phyloP scores from a whole-genome alignment of 2,888 invertebrate genomes.

The Cantharis rustica region DNA sequence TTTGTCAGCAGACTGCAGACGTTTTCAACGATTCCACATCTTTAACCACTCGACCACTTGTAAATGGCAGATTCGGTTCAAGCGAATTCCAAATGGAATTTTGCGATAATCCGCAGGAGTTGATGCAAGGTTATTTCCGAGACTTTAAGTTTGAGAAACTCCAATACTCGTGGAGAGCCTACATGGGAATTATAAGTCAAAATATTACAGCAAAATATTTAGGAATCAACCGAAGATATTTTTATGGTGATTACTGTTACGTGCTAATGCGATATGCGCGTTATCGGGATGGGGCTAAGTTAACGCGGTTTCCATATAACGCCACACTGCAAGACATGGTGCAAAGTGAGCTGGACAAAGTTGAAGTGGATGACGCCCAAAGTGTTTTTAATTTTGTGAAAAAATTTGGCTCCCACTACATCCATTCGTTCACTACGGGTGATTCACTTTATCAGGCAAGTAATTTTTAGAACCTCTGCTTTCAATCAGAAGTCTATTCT shows the following conservation, averaged over 20 bases:
- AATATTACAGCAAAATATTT: slow-evolving; percentile 79
- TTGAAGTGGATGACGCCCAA: slow-evolving; percentile 73
- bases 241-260: slow-evolving; percentile 79
- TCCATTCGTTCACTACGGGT: slow-evolving; percentile 84
- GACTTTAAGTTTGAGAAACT: slow-evolving; percentile 83
- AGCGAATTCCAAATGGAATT: slow-evolving; percentile 94
- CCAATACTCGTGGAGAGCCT: slow-evolving; percentile 86
- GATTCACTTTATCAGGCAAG: slow-evolving; percentile 87
- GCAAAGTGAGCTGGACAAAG: slow-evolving; percentile 68
- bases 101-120: slow-evolving; percentile 84
- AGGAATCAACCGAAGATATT: slow-evolving; percentile 82
- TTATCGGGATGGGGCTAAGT: slow-evolving; percentile 74
- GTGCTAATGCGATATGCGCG: slow-evolving; percentile 72
- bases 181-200: slow-evolving; percentile 84
- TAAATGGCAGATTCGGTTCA: slow-evolving; percentile 67
- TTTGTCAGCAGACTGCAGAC: slow-evolving; percentile 73
- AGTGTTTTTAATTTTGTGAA: slow-evolving; percentile 80
- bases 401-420: slow-evolving; percentile 86
- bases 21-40: slow-evolving; percentile 68
- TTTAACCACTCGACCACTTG: slow-evolving; percentile 51
- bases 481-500: neutral
- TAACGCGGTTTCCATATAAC: slow-evolving; percentile 68
- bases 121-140: slow-evolving; percentile 86
- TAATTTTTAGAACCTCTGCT: neutral
- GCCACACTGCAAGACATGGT: slow-evolving; percentile 73